Evolutionary conservation across 1,140 invertebrate species (phyloP).

Genomic region (Zeugodacus cucurbitae): DNA sequence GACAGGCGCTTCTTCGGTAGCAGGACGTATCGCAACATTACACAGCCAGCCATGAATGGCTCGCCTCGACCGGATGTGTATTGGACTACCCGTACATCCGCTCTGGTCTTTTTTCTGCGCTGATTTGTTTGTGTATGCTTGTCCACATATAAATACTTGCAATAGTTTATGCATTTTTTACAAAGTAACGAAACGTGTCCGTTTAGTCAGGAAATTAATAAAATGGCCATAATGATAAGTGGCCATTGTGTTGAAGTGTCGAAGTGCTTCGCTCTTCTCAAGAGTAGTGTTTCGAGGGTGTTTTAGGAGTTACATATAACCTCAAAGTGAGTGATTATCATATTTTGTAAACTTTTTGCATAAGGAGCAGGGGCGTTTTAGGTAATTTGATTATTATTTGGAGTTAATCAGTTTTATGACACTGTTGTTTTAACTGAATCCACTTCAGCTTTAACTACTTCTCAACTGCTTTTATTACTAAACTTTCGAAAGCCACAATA

Average conservation of each 20-base stretch:
- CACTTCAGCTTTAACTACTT: background rate
- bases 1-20: background rate
- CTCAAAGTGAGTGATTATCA: background rate
- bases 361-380: background rate
- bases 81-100: background rate
- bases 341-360: background rate
- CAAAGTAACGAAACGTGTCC: constrained; percentile 32
- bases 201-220: constrained; percentile 38
- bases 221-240: background rate
- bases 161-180: constrained; percentile 33
- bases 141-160: background rate
- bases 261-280: background rate
- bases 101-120: background rate
- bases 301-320: background rate
- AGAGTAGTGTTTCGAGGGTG: background rate
- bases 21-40: background rate
- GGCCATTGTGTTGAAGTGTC: constrained; percentile 11
- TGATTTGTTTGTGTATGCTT: background rate
- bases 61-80: background rate
- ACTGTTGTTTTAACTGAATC: too few species aligned
- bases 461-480: background rate
- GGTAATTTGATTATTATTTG: too few species aligned
- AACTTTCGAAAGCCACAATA: constrained; percentile 1
- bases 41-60: too few species aligned
- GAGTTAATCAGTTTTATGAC: too few species aligned